Percentiles rank a stretch among this genome's conserved stretches.
These are phyloP conservation scores for Masticophis lateralis DNA, from an alignment of 2,797 vertebrate species.

Conservation along the genomic window DNA sequence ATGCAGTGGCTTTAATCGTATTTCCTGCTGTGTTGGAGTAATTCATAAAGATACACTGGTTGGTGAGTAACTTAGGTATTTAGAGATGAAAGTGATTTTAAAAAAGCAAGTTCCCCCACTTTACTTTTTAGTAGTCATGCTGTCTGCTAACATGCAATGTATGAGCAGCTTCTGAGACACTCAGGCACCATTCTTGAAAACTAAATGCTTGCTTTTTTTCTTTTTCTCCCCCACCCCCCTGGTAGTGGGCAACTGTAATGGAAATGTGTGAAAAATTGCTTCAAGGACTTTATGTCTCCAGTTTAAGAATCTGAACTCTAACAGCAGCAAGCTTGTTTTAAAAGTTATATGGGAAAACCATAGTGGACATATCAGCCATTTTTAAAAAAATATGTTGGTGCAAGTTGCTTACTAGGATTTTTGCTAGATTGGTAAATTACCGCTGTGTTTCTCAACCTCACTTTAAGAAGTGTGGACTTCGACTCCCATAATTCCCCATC, in stretches of 20 bases:
- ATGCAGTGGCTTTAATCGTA: conserved; percentile 53
- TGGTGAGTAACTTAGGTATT: conserved; percentile 52
- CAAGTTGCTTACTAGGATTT: conserved; percentile 19
- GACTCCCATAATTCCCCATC: neutral
- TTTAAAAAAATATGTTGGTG: conserved; percentile 29
- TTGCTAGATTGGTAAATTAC: neutral
- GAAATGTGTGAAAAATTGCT: conserved; percentile 50
- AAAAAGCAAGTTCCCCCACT: conserved; percentile 51
- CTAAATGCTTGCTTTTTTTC: conserved; percentile 50
- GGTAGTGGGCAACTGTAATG: conserved; percentile 52
- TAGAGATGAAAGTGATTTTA: conserved; percentile 57
- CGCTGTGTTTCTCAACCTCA: neutral
- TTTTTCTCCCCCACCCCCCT: neutral
- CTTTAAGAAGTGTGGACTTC: neutral
- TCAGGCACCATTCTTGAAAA: conserved; percentile 64
- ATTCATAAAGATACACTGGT: conserved; percentile 55
- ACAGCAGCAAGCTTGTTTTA: neutral
- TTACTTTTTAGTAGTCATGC: conserved; percentile 58
- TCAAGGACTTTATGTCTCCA: conserved; percentile 29
- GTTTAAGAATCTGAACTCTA: neutral
- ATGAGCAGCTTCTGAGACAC: conserved; percentile 65
- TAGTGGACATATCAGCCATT: conserved; percentile 23
- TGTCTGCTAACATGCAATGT: conserved; percentile 61
- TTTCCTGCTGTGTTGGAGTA: conserved; percentile 49
- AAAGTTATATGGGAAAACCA: conserved; percentile 3